Base-by-base conservation (phyloP, 2,113 vertebrate species). In the Siniperca chuatsi region DNA sequence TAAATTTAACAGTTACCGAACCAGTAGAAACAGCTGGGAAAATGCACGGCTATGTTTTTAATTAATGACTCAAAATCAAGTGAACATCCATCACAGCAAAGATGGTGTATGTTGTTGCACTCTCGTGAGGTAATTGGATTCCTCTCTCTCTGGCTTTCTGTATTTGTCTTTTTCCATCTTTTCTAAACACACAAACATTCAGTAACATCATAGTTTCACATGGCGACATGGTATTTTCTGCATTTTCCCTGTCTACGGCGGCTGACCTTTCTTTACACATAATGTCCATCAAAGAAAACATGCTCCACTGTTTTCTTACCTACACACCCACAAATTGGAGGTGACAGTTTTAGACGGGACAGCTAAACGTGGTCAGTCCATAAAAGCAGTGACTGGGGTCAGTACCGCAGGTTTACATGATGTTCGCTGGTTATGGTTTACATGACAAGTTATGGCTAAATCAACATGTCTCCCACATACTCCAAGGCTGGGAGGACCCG, bases 301-400 rank as follows among this genome's bases (percentile, higher is more conserved):
- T 1, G 54, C 75, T 79, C 10, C 6, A 1, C 62, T 89, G 83
- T 90, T 92, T 90, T 86, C 60, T 82, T 90, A 82, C 81, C 78
- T 78, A 35, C 29, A 62, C 7, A 1, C 6, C 40, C 54, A 87
- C 84, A 91, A 85, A 90, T 75, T 87, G 73, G 81, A 87, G 79
- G 79, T 75, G 91, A 92, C 87, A 69, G 78, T 79, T 92, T 79
- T 73, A 85, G 85, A 67, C 10, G 44, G 61, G 74, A 68, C 21
- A 57, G 64, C 68, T 84, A 20, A 73, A 82, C 0, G 6, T 74
- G 69, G 84, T 83, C 61, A 52, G 64, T 73, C 73, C 75, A 84
- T 91, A 84, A 91, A 92, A 85, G n/a, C 55, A 33, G 50, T 15
- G 13, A 58, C 78, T 25, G 76, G 83, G 85, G 87, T 90, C 90